Base-by-base conservation (phyloP, 2,888 invertebrate genomes). In the Panopea generosa region DNA sequence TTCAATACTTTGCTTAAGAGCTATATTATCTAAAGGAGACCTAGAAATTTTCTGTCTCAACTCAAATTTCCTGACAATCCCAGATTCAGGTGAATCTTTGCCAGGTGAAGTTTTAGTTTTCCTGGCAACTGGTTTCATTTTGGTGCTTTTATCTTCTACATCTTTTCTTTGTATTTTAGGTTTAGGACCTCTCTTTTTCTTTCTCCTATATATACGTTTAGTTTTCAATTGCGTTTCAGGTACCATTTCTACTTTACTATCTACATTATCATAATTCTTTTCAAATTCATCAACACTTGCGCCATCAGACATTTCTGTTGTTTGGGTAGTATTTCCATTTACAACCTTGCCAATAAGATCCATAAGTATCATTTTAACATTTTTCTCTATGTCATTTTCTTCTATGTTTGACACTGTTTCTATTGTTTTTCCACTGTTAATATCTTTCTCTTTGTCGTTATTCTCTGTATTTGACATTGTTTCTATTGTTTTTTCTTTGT, bases 11-110 rank as follows among this genome's bases (percentile, higher is more conserved):
- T 88, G 86, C 26, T 84, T 86, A 80, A 88, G 81, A 20, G 87
- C 89, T 59, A 89, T 85, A 55, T 88, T 88, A 66, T 88, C 87
- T 33, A 89, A 72, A 2, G 89, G 89, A 20, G 89, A 89, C 20
- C 89, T 62, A 7, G 89, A 87, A 14, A 85, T 83, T 68, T 89
- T 89, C 50, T 88, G 85, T 45, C 89, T 63, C 11, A 87, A 71
- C 45, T 80, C 83, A 80, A 87, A 84, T 26, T 78, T 86, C 60
- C 80, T 70, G 1, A 56, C 53, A 20, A 59, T 29, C n/a, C 33
- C 56, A 14, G 47, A 55, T 26, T 62, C 61, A 29, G 70, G 62
- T 14, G 70, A 61, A 9, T 59, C 52, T 63, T 50, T 57, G 11
- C 33, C 33, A 33, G 33, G 33, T 45, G 45, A 18, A 18, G 45